Evolutionary conservation across 2,113 vertebrate genomes (phyloP), one percentile per base, ranked within the genome.

Genomic region (Puma concolor): DNA sequence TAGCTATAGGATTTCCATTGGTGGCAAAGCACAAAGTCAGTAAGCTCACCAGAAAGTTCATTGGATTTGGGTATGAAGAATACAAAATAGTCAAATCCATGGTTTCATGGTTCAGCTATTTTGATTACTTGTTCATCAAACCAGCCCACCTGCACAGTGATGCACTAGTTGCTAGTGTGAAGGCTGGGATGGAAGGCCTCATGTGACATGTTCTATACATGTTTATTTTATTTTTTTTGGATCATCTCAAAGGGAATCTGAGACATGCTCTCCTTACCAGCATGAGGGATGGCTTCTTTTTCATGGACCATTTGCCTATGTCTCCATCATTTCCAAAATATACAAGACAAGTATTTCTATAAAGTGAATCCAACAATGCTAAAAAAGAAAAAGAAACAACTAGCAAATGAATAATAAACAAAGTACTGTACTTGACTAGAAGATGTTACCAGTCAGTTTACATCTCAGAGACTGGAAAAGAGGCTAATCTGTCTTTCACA

Each of bases 261-360:
- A 97, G 36, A 92, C 33, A 87, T 66, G 33, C 52, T 90, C 17
- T 87, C 19, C 52, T 23, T 64, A 21, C 29, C 38, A 52, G 17
- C n/a, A 85, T 25, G 9, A 16, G 11, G 15, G 36, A 74, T 2
- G 81, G 21, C 69, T 77, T 71, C 14, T 31, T 88, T 94, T 69
- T 84, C 33, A 66, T 54, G 19, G 23, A 81, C 38, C 29, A 60
- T 92, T 88, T 94, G 31, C 38, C 41, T 90, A 9, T 44, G 33
- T 72, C 5, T 64, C 52, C 33, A 80, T 80, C 57, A 93, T 91
- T 97, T 97, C 44, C 60, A 90, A 84, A 94, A 64, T 94, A 92
- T 44, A 71, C 14, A 64, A 36, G 50, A 90, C 21, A 95, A 89
- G 86, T 54, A 69, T 2, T 74, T 93, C 2, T 17, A 33, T 60